Base-by-base conservation (phyloP, 2,888 invertebrate genomes). In the Epinotia ramella region DNA sequence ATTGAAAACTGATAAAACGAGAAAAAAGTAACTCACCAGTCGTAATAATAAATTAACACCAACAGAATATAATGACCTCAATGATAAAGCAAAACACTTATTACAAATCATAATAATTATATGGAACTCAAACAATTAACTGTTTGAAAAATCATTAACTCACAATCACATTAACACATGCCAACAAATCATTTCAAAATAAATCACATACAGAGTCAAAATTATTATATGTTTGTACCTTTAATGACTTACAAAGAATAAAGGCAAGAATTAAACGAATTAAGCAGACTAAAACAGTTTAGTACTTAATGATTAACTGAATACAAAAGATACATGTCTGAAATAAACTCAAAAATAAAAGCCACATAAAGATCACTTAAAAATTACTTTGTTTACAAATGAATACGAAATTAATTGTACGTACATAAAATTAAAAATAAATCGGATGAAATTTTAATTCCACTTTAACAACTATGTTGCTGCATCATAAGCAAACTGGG, bases 21-120 rank as follows among this genome's bases (percentile, higher is more conserved):
- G 84, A 82, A 77, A 67, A 80, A 84, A 85, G 83, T 81, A 88
- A 93, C 93, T 93, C 88, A 94, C 93, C 93, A 88, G 81, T 81
- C 83, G 53, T 53, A n/a, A 81, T 82, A 83, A 87, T 86, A 91
- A 92, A 91, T 90, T 89, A 91, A 91, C 90, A 91, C 91, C 85
- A 91, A 93, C 90, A 87, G 86, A 91, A 92, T 88, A 90, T 88
- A 89, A 90, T 81, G 78, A 84, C 83, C 81, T 82, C 78, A 71
- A 78, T 82, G 77, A 76, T 44, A 77, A 79, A 49, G n/a, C n/a
- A 40, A 33, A 75, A 66, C 0, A 24, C 12, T 16, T 46, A 62
- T 44, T 49, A 66, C 40, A 56, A 68, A 73, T 24, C 16, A 73
- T 57, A 65, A 18, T 18, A 66, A 66, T 60, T 69, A 40, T 46